These are phyloP conservation scores for mouse (Mus musculus) DNA, from an alignment of 2,113 vertebrate genomes.

Conservation along the genomic window GRCm39 chr13:83313001-83313500, in stretches of 20 bases:
- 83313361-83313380: background rate
- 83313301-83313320: background rate
- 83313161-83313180: background rate
- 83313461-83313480: background rate
- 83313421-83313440: background rate
- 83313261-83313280: background rate
- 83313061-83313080: background rate
- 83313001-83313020: background rate
- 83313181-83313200: background rate
- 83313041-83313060: background rate
- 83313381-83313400: background rate
- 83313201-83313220: background rate
- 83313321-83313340: background rate
- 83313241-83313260: background rate
- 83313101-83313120: background rate
- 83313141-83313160: background rate
- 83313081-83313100: background rate
- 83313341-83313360: background rate
- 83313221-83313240: background rate
- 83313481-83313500: background rate
- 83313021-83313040: background rate
- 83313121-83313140: background rate
- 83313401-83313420: background rate
- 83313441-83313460: background rate
- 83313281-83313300: background rate